Evolutionary conservation across 2,888 invertebrate species (phyloP).

Genomic region (Kryphioiulus occultus): DNA sequence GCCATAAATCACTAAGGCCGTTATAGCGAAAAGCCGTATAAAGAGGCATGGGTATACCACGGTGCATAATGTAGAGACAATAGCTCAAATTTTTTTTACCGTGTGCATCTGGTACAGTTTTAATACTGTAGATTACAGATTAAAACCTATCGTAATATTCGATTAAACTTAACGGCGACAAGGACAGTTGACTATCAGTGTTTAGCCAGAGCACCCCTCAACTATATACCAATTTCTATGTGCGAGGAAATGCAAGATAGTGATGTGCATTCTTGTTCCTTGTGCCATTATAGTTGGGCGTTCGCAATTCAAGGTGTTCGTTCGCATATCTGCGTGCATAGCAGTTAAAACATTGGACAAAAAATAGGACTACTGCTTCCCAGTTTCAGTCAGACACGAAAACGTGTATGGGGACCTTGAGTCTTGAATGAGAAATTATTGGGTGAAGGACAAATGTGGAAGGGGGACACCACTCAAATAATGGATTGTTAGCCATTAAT

Average conservation of each 20-base stretch:
- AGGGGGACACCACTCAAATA: neutral
- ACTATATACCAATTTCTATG: neutral
- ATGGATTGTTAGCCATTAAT: neutral
- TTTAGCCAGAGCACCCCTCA: too few relatives aligned
- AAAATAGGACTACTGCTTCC: neutral
- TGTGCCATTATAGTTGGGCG: neutral
- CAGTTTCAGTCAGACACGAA: neutral
- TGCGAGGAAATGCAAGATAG: neutral
- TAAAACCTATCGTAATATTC: too few relatives aligned
- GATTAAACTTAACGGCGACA: too few relatives aligned
- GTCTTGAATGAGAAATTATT: neutral
- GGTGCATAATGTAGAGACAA: too few relatives aligned
- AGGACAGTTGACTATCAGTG: too few relatives aligned
- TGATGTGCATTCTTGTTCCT: neutral
- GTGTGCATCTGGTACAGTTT: too few relatives aligned
- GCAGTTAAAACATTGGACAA: neutral
- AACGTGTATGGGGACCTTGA: neutral
- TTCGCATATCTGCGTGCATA: neutral
- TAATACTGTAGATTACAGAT: too few relatives aligned
- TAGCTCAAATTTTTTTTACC: too few relatives aligned
- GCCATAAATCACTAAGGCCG: too few relatives aligned
- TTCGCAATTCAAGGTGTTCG: neutral
- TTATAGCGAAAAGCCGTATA: too few relatives aligned
- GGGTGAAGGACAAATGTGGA: neutral
- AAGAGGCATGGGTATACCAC: too few relatives aligned